Evolutionary conservation across 2,113 vertebrate species (phyloP), one percentile per base, ranked within the genome.

Genomic region (Hemiscyllium ocellatum): DNA sequence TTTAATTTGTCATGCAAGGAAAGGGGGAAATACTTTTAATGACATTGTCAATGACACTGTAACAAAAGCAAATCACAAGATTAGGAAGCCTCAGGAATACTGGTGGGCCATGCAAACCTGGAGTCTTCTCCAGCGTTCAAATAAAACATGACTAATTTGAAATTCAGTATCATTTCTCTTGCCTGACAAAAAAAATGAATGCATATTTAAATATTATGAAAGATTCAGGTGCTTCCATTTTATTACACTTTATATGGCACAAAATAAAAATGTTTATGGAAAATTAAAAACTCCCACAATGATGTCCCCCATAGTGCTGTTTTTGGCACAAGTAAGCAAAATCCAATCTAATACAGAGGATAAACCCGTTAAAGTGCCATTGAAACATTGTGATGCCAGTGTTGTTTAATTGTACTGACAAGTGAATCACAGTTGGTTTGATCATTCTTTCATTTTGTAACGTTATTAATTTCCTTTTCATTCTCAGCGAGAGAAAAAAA

Each of bases 361-460:
- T 42, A 83, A 61, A 65, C 0, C 13, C 26, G 61, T 61, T 26
- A 90, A 61, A 65, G 13, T 90, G 22, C 24, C 56, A 33, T 29
- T 90, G 50, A 33, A 61, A 90, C 8, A 90, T 90, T 90, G 52
- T 61, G 52, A 26, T 90, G 50, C 52, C 26, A 90, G 52, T 4
- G 87, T 15, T 61, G 56, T 29, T 90, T 90, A 56, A 56, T 15
- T 33, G 87, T 90, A n/a, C 50, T 56, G 33, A 61, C 87, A 65
- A 19, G 26, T 90, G 61, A 90, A 90, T 90, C 29, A 20, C 33
- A 61, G 56, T n/a, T 52, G 61, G 50, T 56, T 89, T 56, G 29
- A 90, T 61, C 87, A 90, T 90, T 61, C 80, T 83, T 83, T 22
- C n/a, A 61, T 90, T 52, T 50, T 90, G 87, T 90, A 90, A 26